phyloP scores from a whole-genome alignment of 2,888 invertebrate species.

The Meiosimyza decipiens region DNA sequence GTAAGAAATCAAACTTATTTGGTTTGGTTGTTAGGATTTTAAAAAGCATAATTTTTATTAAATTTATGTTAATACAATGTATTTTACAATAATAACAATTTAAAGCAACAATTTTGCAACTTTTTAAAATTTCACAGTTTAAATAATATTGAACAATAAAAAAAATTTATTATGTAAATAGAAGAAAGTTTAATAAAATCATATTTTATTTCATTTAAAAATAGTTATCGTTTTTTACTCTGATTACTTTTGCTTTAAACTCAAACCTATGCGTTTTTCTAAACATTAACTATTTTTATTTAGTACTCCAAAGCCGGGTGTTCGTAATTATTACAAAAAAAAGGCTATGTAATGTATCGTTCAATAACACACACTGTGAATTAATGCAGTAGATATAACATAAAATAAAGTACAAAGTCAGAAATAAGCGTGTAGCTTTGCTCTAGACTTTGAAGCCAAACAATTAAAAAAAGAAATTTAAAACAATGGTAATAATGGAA shows the following conservation, averaged over 20 bases:
- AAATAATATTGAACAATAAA: constrained; percentile 25
- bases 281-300: no score
- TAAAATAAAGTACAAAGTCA: no score
- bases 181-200: constrained; percentile 33
- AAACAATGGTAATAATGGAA: no score
- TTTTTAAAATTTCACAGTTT: constrained; percentile 38
- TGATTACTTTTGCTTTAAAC: no score
- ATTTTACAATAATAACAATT: constrained; percentile 33
- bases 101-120: constrained; percentile 36
- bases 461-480: no score
- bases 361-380: neutral
- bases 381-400: neutral
- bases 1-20: neutral
- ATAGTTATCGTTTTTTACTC: neutral
- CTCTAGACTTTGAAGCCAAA: no score
- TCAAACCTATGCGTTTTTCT: no score
- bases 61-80: constrained; percentile 20
- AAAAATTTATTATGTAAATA: constrained; percentile 20
- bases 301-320: no score
- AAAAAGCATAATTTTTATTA: constrained; percentile 9
- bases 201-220: constrained; percentile 31
- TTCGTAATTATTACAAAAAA: no score
- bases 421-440: no score
- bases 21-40: constrained; percentile 11
- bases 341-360: neutral